These are phyloP conservation scores for Magallana nippona DNA, from an alignment of 2,888 invertebrate genomes.

Conservation along the genomic window DNA sequence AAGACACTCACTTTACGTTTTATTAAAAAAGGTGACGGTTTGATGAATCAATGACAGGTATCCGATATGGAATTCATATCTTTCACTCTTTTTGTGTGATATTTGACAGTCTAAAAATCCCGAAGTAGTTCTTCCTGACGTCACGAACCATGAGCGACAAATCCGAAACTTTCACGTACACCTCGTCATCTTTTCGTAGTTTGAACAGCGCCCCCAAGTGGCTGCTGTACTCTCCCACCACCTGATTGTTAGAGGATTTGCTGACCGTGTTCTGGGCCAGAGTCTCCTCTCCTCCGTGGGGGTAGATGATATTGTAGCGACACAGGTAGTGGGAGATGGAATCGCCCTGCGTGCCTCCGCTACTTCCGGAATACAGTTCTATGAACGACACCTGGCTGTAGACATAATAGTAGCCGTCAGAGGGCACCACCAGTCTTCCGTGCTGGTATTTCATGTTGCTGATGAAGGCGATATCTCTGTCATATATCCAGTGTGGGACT, in stretches of 20 bases:
- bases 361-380: constrained; percentile 63
- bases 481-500: constrained; percentile 69
- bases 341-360: constrained; percentile 49
- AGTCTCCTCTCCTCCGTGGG: constrained; percentile 72
- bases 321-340: constrained; percentile 71
- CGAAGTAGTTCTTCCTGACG: constrained; percentile 74
- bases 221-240: constrained; percentile 74
- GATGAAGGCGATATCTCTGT: constrained; percentile 72
- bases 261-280: constrained; percentile 74
- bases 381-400: constrained; percentile 74
- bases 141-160: constrained; percentile 68
- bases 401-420: constrained; percentile 72
- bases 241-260: constrained; percentile 70
- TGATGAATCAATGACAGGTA: not conserved
- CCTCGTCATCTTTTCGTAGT: constrained; percentile 71
- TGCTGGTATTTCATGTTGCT: constrained; percentile 67
- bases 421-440: constrained; percentile 72
- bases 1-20: no score
- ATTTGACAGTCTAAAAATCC: constrained; percentile 65
- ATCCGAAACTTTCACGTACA: constrained; percentile 75
- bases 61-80: not conserved
- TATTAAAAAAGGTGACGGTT: not conserved
- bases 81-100: not conserved
- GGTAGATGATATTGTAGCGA: constrained; percentile 74
- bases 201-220: constrained; percentile 75